phyloP scores from a whole-genome alignment of 2,888 invertebrate genomes.

The Anoplius nigerrimus region DNA sequence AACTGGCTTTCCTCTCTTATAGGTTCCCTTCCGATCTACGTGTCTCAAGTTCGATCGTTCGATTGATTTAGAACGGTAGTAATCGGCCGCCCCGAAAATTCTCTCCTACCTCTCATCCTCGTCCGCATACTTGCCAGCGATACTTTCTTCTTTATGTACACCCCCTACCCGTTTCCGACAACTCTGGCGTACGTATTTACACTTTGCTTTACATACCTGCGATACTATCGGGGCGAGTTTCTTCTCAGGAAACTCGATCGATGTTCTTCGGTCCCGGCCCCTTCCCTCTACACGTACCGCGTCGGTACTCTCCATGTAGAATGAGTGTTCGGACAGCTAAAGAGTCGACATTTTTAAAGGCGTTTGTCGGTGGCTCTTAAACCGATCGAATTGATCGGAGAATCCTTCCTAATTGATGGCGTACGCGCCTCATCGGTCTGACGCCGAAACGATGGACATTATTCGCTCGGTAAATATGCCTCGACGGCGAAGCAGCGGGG shows the following conservation, averaged over 20 bases:
- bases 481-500: slow-evolving; percentile 51
- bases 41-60: slow-evolving; percentile 50
- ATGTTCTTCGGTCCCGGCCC: no score
- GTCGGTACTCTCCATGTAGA: no score
- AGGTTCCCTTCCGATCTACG: no score
- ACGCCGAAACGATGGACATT: slow-evolving; percentile 42
- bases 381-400: slow-evolving; percentile 51
- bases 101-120: slow-evolving; percentile 19
- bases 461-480: slow-evolving; percentile 41
- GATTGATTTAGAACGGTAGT: slow-evolving; percentile 62
- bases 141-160: slow-evolving; percentile 65
- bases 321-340: no score
- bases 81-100: slow-evolving; percentile 58
- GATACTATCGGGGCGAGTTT: slow-evolving; percentile 28
- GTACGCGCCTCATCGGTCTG: slow-evolving; percentile 34
- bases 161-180: slow-evolving; percentile 44
- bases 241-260: background rate
- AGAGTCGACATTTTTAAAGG: no score
- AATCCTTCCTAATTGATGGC: slow-evolving; percentile 50
- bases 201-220: slow-evolving; percentile 30
- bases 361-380: no score
- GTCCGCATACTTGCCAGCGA: slow-evolving; percentile 41
- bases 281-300: no score
- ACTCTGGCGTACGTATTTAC: slow-evolving; percentile 44
- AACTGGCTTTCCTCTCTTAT: no score